Percentiles rank a stretch among this genome's conserved stretches.
Evolutionary conservation across 2,113 vertebrate genomes (phyloP).

Genomic region (Rhinichthys klamathensis): DNA sequence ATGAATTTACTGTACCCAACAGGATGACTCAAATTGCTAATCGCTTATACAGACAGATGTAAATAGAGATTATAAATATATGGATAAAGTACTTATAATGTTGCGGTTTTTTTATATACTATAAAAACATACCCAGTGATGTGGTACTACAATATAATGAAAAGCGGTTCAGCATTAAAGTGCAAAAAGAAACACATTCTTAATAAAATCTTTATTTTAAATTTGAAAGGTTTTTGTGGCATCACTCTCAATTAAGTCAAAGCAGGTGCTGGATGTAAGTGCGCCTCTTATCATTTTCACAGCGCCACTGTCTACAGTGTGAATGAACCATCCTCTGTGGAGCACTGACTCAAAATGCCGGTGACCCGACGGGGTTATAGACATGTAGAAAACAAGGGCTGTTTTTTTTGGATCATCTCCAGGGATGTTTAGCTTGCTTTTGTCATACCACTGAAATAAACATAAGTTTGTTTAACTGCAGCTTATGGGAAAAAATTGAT

Average conservation of each 20-base stretch:
- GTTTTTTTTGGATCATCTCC: background rate
- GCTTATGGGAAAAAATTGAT: too few species aligned
- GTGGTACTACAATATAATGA: background rate
- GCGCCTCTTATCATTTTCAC: conserved; percentile 12
- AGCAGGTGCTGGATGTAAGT: background rate
- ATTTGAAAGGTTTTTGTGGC: background rate
- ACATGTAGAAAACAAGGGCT: conserved; percentile 57
- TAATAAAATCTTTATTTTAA: background rate
- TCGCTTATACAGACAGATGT: background rate
- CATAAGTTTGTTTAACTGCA: background rate
- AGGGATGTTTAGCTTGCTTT: background rate
- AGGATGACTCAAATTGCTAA: background rate
- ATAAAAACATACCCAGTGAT: background rate
- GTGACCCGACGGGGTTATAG: background rate
- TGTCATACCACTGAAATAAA: conserved; percentile 44
- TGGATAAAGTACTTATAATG: background rate
- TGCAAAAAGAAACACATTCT: background rate
- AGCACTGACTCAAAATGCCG: conserved; percentile 49
- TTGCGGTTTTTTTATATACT: background rate
- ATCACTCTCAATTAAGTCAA: background rate
- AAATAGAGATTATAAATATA: conserved; percentile 9
- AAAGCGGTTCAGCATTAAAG: background rate
- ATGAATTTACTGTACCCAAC: background rate
- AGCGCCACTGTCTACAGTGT: background rate
- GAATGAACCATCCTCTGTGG: conserved; percentile 53